Evolutionary conservation across 2,113 vertebrate genomes (phyloP), one percentile per base, ranked within the genome.

Genomic region (Setophaga coronata): DNA sequence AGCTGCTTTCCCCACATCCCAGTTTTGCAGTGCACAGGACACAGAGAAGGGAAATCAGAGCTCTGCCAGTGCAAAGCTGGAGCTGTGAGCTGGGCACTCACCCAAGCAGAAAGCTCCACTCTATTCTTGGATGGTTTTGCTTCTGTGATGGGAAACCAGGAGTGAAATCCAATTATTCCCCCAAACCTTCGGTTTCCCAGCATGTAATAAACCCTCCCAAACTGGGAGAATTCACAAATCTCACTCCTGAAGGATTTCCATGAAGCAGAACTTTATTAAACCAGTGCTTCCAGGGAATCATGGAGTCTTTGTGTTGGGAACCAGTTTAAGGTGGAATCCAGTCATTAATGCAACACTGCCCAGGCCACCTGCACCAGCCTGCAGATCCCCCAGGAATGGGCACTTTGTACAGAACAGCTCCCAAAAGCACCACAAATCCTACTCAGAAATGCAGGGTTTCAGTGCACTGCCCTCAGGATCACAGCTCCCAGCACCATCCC

Each of bases 151-250:
- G 40, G 54, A 89, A 80, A 54, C 38, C 71, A 26, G 11, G 9
- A 73, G 28, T 18, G 12, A 67, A 92, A 92, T 47, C 36, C 33
- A 71, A n/a, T 67, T 82, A 57, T 45, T 67, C 51, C n/a, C 45
- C 65, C 62, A 54, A 61, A 11, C 20, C 23, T 82, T 9, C 26
- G 0, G 3, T 26, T 78, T 40, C 31, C 56, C 64, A n/a, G 56
- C 0, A 0, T 65, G 31, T 45, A 53, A 3, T 2, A 31, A 38
- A 5, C 11, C 2, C 7, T 4, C 10, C 6, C 23, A 3, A 61
- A 2, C 6, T 36, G 42, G 47, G 45, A n/a, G n/a, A n/a, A 58
- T 54, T 29, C 42, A 29, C 51, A 62, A 36, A 26, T 6, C 45
- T 38, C 33, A 5, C 18, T 51, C 20, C 29, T 10, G 10, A 29